A percentile compares a stretch with the other conserved stretches of the same genome.
phyloP scores from a whole-genome alignment of 1,140 invertebrate species.

The Pogonomyrmex barbatus region DNA sequence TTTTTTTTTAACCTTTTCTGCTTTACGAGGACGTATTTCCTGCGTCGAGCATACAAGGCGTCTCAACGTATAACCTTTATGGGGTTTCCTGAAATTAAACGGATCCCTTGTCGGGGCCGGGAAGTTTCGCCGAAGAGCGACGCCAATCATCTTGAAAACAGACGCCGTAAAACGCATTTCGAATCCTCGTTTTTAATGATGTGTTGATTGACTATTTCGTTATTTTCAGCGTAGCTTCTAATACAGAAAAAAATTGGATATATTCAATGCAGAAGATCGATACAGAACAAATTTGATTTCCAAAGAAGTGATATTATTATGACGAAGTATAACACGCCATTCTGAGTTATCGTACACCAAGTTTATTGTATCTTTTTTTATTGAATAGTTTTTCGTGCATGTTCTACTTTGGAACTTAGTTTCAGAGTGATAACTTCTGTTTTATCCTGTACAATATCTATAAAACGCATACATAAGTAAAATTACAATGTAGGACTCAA shows the following conservation, averaged over 20 bases:
- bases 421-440: background rate
- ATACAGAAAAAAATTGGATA: background rate
- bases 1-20: slow-evolving; percentile 63
- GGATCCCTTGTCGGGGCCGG: slow-evolving; percentile 55
- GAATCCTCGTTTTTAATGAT: slow-evolving; percentile 10
- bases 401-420: background rate
- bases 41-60: slow-evolving; percentile 55
- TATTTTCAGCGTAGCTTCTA: background rate
- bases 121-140: slow-evolving; percentile 13
- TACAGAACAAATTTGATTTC: background rate
- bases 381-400: background rate
- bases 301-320: background rate
- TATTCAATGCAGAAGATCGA: background rate
- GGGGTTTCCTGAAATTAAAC: slow-evolving; percentile 76
- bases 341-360: background rate
- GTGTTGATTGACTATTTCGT: slow-evolving; percentile 4
- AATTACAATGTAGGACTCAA: background rate
- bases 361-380: background rate
- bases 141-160: background rate
- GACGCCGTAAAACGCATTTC: slow-evolving; percentile 29
- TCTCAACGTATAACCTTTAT: slow-evolving; percentile 75
- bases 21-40: slow-evolving; percentile 76
- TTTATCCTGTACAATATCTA: background rate
- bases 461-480: slow-evolving; percentile 25
- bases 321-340: background rate